phyloP scores from a whole-genome alignment of 1,140 invertebrate species.

The Pogonus chalceus region DNA sequence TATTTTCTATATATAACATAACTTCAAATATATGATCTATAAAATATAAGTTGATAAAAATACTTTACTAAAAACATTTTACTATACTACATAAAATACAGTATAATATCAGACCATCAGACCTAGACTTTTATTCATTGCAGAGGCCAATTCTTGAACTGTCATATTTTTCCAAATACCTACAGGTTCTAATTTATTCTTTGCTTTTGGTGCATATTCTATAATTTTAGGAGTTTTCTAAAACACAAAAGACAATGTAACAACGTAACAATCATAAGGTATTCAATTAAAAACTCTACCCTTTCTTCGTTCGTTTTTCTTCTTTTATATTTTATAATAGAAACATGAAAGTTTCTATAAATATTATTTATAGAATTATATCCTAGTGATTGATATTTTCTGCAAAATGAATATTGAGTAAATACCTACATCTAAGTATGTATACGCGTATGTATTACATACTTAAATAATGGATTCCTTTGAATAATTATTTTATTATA shows the following conservation, averaged over 20 bases:
- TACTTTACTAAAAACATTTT: slow-evolving; percentile 19
- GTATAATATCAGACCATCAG: too few species aligned
- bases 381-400: too few species aligned
- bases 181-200: slow-evolving; percentile 37
- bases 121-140: slow-evolving; percentile 46
- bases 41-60: slow-evolving; percentile 27
- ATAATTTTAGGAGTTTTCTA: slow-evolving; percentile 41
- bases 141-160: slow-evolving; percentile 55
- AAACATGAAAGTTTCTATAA: slow-evolving; percentile 22
- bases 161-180: slow-evolving; percentile 72
- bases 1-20: slow-evolving; percentile 16
- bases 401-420: too few species aligned
- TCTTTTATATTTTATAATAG: slow-evolving; percentile 30
- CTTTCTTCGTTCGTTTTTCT: slow-evolving; percentile 41
- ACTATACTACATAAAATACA: slow-evolving; percentile 10
- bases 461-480: too few species aligned
- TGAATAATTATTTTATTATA: too few species aligned
- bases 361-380: too few species aligned
- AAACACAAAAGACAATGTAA: slow-evolving; percentile 17
- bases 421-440: too few species aligned
- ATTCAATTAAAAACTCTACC: slow-evolving; percentile 24
- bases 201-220: slow-evolving; percentile 41
- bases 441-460: too few species aligned
- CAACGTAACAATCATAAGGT: neutral
- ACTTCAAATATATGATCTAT: slow-evolving; percentile 23